Evolutionary conservation across 2,113 vertebrate species (phyloP).

Genomic region (Crotalus viridis): DNA sequence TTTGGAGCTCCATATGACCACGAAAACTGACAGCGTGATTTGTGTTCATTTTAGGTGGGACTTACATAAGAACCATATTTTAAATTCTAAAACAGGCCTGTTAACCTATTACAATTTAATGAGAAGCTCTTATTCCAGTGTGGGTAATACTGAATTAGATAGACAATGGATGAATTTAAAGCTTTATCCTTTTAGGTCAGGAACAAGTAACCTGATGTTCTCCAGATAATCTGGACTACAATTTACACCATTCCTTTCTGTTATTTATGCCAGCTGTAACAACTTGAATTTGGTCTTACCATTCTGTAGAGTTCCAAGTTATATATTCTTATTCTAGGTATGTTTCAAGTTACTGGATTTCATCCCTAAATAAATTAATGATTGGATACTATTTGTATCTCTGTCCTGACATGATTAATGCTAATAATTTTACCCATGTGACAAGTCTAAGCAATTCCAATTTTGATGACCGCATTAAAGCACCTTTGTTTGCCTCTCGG

Average conservation of each 20-base stretch:
- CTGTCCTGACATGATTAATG: background rate
- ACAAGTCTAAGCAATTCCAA: background rate
- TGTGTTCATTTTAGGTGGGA: background rate
- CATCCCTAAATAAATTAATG: background rate
- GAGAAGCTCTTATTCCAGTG: background rate
- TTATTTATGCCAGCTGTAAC: background rate
- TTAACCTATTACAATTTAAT: background rate
- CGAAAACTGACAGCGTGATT: background rate
- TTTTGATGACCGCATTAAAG: background rate
- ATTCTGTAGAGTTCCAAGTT: background rate
- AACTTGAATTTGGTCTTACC: background rate
- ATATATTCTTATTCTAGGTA: background rate
- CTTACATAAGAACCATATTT: background rate
- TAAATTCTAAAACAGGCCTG: background rate
- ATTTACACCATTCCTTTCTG: background rate
- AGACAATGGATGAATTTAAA: background rate
- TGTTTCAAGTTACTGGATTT: background rate
- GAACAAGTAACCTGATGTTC: background rate
- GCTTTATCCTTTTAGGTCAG: background rate
- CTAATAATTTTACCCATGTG: too few relatives aligned
- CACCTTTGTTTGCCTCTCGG: too few relatives aligned
- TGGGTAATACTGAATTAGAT: background rate
- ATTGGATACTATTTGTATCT: background rate
- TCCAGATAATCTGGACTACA: background rate
- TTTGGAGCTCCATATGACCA: background rate